phyloP scores from a whole-genome alignment of 2,888 invertebrate species.

The Acleris cristana region DNA sequence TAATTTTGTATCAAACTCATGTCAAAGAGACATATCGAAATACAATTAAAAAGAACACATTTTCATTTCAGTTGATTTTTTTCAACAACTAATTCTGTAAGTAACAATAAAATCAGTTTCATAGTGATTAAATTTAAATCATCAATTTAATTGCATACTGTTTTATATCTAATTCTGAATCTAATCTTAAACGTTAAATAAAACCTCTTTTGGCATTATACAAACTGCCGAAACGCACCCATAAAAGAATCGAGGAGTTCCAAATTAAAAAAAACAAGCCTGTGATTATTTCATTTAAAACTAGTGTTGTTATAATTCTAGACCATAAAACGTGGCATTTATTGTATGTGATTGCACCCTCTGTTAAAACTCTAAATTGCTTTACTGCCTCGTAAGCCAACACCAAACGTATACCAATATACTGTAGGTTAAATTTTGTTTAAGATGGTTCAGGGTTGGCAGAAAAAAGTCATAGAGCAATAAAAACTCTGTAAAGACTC shows the following conservation, averaged over 20 bases:
- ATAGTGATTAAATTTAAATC: too few species aligned
- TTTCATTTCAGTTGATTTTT: too few species aligned
- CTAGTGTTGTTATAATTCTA: constrained; percentile 28
- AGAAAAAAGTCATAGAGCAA: constrained; percentile 6
- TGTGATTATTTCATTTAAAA: constrained; percentile 24
- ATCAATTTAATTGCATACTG: too few species aligned
- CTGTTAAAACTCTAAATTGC: constrained; percentile 17
- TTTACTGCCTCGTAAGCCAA: too few species aligned
- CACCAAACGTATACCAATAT: too few species aligned
- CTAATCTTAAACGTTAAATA: background rate
- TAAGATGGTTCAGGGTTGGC: background rate
- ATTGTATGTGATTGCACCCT: constrained; percentile 12
- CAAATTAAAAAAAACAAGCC: constrained; percentile 5
- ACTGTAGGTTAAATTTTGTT: background rate
- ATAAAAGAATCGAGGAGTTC: background rate
- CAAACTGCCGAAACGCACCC: background rate
- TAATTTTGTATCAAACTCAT: too few species aligned
- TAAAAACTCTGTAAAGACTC: constrained; percentile 14
- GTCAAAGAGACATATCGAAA: too few species aligned
- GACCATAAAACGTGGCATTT: constrained; percentile 19
- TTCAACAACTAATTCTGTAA: too few species aligned
- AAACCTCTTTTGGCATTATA: background rate
- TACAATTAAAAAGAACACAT: too few species aligned
- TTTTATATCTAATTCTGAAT: too few species aligned
- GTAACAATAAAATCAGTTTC: too few species aligned